Base-by-base conservation (phyloP, 2,113 vertebrate genomes). In the Pygoscelis adeliae region DNA sequence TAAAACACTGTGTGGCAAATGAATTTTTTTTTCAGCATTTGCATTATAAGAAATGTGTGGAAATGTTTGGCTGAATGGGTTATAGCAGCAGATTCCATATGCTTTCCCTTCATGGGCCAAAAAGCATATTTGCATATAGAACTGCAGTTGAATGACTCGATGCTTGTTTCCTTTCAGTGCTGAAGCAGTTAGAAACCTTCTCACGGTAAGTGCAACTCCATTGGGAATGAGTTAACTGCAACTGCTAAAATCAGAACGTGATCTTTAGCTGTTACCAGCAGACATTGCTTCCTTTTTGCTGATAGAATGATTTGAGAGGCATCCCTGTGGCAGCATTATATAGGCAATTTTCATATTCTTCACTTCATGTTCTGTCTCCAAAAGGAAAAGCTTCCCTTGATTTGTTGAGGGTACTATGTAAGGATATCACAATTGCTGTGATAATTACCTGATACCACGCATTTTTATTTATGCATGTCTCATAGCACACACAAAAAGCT, bases 161-260 rank as follows among this genome's bases (percentile, higher is more conserved):
- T 98, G 98, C 98, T 98, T 98, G 98, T 98, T 98, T 98, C 98
- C 98, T 99, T 98, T 98, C 98, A 98, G 98, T 98, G 98, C 98
- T 97, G 98, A 98, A 98, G 98, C 98, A 98, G 97, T 98, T 98
- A 98, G 98, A 98, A 98, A 98, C 94, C 98, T 98, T 96, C 98
- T 98, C 97, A 98, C 89, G 98, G 98, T 98, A 98, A 98, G 98
- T 98, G 97, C 88, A 97, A 92, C 91, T 97, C 97, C 95, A 97
- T 88, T 97, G 97, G 97, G 97, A 98, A 95, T 95, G 89, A 96
- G 95, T 96, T 97, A 97, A 97, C 93, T 97, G 82, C 91, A 87
- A 96, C 81, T 93, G 95, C 91, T 97, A 95, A 94, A 97, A 97
- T 89, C 81, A 91, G 93, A 96, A 92, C 17, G 0, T 93, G 92